Evolutionary conservation across 2,113 vertebrate genomes (phyloP).

Genomic region (Oreocharis arfaki): DNA sequence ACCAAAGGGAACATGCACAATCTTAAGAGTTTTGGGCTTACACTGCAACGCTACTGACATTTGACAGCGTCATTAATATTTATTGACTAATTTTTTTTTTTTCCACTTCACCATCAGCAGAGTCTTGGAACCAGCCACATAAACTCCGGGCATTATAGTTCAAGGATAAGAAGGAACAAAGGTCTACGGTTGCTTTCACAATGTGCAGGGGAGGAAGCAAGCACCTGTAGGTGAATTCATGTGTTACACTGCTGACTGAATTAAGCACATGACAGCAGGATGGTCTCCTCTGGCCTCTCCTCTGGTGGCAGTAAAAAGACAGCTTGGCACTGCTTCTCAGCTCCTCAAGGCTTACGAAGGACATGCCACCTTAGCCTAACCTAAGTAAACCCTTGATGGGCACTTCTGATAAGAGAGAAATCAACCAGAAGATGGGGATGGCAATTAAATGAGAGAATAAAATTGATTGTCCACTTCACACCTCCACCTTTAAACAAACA

Average conservation of each 20-base stretch:
- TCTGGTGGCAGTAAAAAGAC: not conserved
- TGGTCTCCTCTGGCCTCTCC: not conserved
- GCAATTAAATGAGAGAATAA: not conserved
- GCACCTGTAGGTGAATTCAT: not conserved
- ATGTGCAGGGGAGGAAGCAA: not conserved
- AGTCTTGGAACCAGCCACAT: not conserved
- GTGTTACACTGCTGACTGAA: not conserved
- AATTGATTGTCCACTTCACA: not conserved
- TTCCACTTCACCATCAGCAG: not conserved
- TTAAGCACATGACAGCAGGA: not conserved
- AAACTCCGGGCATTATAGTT: not conserved
- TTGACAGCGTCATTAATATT: not conserved
- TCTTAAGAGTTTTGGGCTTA: not conserved
- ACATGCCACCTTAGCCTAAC: not conserved
- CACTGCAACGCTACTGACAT: not conserved
- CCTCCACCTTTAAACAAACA: not conserved
- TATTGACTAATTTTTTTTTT: not conserved
- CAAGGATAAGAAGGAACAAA: slow-evolving; percentile 1
- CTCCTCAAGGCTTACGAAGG: not conserved
- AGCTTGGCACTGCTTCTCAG: not conserved
- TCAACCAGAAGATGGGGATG: not conserved
- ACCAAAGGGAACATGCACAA: rapidly evolving
- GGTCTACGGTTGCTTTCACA: not conserved
- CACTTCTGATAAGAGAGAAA: not conserved
- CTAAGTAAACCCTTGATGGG: not conserved